A percentile compares a stretch with the other conserved stretches of the same genome.
These are phyloP conservation scores for Myoxocephalus aenaeus DNA, from an alignment of 2,797 vertebrate genomes.

Conservation along the genomic window DNA sequence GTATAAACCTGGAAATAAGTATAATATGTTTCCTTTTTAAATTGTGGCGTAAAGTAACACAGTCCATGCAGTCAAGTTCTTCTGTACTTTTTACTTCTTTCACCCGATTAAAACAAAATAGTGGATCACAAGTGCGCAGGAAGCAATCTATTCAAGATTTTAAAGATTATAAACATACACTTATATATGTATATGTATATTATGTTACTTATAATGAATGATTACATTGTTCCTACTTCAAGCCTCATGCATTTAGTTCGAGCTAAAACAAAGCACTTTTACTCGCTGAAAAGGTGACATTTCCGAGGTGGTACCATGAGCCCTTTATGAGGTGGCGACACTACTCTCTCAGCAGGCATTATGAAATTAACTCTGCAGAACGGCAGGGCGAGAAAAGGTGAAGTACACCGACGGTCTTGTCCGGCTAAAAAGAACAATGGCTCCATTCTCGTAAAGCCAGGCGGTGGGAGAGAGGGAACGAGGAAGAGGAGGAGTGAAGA, in stretches of 20 bases:
- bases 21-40: no score
- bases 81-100: not conserved
- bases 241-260: not conserved
- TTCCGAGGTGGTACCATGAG: not conserved
- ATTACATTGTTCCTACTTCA: not conserved
- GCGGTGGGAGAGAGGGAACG: conserved; percentile 24
- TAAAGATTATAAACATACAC: not conserved
- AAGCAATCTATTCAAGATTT: not conserved
- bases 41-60: not conserved
- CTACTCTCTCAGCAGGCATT: conserved; percentile 18
- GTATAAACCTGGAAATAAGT: no score
- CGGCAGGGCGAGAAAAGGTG: conserved; percentile 5
- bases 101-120: not conserved
- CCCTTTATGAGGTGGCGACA: conserved; percentile 26
- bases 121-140: no score
- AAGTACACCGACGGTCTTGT: conserved; percentile 29
- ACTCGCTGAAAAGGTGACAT: conserved; percentile 17
- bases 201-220: not conserved
- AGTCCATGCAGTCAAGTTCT: no score
- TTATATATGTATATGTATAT: not conserved
- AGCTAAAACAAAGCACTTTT: not conserved
- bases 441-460: conserved; percentile 39
- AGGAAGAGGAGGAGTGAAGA: conserved; percentile 37
- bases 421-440: conserved; percentile 46
- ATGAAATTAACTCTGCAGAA: conserved; percentile 29